A percentile compares a stretch with the other conserved stretches of the same genome.
Evolutionary conservation across 2,113 vertebrate species (phyloP).

Genomic region (Progne subis): DNA sequence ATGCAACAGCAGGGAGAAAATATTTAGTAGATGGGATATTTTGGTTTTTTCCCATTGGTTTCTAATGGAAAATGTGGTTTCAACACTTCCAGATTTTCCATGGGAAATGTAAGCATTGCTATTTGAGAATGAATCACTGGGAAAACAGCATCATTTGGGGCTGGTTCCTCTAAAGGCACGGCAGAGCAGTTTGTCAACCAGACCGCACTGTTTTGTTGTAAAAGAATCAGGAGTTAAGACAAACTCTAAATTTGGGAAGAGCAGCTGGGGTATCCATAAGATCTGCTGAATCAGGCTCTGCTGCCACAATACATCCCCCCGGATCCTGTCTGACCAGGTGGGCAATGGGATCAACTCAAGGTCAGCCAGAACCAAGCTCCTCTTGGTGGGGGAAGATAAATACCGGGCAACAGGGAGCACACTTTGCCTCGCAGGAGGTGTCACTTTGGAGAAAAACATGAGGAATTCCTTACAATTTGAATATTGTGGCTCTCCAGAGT

Average conservation of each 20-base stretch:
- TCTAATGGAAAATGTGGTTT: slow-evolving; percentile 23
- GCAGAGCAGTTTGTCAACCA: not conserved
- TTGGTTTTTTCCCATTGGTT: not conserved
- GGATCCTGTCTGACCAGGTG: not conserved
- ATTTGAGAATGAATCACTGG: not conserved
- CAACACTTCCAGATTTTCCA: not conserved
- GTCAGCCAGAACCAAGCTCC: not conserved
- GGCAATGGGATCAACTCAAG: not conserved
- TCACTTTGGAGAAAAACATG: not conserved
- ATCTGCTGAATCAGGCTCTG: not conserved
- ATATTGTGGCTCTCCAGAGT: not conserved
- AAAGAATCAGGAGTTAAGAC: not conserved
- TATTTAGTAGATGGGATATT: not conserved
- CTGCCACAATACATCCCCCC: not conserved
- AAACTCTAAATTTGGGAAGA: not conserved
- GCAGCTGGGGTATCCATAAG: not conserved
- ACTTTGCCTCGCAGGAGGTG: accelerated
- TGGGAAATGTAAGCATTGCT: not conserved
- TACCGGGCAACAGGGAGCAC: not conserved
- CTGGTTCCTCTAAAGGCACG: not conserved
- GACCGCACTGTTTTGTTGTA: not conserved
- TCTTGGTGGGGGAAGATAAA: accelerated
- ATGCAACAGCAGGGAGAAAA: not conserved
- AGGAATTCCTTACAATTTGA: not conserved
- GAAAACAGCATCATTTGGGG: not conserved